phyloP scores from a whole-genome alignment of 2,888 invertebrate species.

The Drosophila multiciliata region DNA sequence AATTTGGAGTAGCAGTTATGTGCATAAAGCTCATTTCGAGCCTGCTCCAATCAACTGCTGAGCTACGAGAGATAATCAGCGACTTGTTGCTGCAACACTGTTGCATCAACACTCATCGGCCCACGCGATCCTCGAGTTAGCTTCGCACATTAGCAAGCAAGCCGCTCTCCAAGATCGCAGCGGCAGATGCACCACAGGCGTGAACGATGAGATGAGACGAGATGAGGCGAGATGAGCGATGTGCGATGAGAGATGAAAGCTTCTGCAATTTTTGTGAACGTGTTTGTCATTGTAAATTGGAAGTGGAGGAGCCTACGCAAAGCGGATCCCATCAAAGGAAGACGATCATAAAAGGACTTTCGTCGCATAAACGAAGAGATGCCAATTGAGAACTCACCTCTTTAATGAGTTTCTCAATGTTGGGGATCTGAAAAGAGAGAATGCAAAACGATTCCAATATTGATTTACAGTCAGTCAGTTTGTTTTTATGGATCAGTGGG shows the following conservation, averaged over 20 bases:
- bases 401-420: constrained; percentile 24
- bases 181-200: constrained; percentile 63
- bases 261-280: constrained; percentile 47
- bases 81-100: constrained; percentile 59
- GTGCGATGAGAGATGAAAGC: constrained; percentile 10
- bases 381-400: constrained; percentile 12
- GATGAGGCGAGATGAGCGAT: not conserved
- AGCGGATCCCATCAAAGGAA: constrained; percentile 49
- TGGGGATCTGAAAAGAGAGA: constrained; percentile 23
- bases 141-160: constrained; percentile 68
- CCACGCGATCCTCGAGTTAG: constrained; percentile 58
- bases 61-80: constrained; percentile 58
- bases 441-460: constrained; percentile 16
- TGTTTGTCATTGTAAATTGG: constrained; percentile 58
- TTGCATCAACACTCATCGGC: constrained; percentile 43
- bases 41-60: constrained; percentile 52
- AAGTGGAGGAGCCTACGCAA: constrained; percentile 53
- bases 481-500: constrained; percentile 50
- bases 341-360: constrained; percentile 55
- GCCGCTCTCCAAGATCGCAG: constrained; percentile 46
- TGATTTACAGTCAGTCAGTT: constrained; percentile 16
- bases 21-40: constrained; percentile 46
- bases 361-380: constrained; percentile 5
- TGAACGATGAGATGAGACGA: constrained; percentile 46
- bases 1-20: constrained; percentile 48